These are phyloP conservation scores for Bryconaethiops microstoma DNA, from an alignment of 2,797 vertebrate genomes.

Conservation along the genomic window DNA sequence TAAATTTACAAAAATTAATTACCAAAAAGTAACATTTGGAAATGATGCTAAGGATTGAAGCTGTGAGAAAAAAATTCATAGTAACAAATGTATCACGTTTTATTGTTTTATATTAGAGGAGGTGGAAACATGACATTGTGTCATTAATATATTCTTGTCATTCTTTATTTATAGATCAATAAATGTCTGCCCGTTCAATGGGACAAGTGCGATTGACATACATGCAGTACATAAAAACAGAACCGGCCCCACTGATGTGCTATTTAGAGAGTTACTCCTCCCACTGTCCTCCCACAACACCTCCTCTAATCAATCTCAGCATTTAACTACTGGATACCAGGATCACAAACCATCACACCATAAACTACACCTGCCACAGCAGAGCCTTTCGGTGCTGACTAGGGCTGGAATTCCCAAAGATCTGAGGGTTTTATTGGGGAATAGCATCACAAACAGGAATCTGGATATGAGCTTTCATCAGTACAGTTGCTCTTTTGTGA, in stretches of 20 bases:
- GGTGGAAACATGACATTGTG: too few species aligned
- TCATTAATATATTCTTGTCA: too few species aligned
- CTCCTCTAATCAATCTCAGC: slow-evolving; percentile 49
- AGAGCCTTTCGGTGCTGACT: neutral
- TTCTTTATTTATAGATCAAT: neutral
- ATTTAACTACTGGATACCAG: slow-evolving; percentile 25
- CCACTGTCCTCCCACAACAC: slow-evolving; percentile 45
- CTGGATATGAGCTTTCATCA: neutral
- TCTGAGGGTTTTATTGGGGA: neutral
- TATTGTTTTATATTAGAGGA: too few species aligned
- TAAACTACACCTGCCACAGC: slow-evolving; percentile 12
- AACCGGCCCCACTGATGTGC: slow-evolving; percentile 12
- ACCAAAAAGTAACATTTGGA: too few species aligned
- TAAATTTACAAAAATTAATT: too few species aligned
- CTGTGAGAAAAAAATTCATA: too few species aligned
- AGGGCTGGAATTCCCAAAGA: neutral
- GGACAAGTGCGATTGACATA: slow-evolving; percentile 1
- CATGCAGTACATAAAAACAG: slow-evolving; percentile 14
- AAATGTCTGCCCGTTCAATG: neutral
- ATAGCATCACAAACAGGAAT: neutral
- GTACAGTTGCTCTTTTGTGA: too few species aligned
- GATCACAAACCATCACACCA: neutral
- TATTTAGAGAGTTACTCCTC: slow-evolving; percentile 54
- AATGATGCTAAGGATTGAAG: too few species aligned
- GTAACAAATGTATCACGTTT: too few species aligned